phyloP scores from a whole-genome alignment of 2,797 vertebrate genomes.

The Salmo trutta region DNA sequence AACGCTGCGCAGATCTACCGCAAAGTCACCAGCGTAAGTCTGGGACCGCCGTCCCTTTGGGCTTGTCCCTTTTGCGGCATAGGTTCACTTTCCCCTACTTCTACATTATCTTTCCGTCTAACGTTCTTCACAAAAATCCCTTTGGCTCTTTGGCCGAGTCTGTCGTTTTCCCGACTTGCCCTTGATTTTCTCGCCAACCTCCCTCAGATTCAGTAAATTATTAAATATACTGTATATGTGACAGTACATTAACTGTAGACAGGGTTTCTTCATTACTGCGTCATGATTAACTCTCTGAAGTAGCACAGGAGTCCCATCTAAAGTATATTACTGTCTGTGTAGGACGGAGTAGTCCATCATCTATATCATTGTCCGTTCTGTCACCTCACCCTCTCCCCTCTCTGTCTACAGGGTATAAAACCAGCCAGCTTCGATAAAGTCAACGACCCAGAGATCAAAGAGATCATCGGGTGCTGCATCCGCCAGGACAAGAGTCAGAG shows the following conservation, averaged over 20 bases:
- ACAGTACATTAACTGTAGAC: neutral
- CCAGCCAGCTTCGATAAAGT: conserved; percentile 96
- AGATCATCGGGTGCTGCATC: conserved; percentile 95
- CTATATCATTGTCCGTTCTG: neutral
- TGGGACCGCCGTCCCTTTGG: neutral
- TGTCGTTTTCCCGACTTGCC: neutral
- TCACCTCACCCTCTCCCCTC: neutral
- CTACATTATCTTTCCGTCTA: neutral
- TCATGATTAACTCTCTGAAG: neutral
- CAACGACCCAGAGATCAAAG: conserved; percentile 93
- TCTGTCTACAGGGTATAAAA: conserved; percentile 86
- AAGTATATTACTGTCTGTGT: neutral
- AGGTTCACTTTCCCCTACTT: neutral
- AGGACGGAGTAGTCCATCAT: too few species aligned
- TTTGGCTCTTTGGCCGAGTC: neutral
- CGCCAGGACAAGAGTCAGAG: conserved; percentile 91
- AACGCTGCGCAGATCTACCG: conserved; percentile 97
- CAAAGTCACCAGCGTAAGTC: conserved; percentile 95
- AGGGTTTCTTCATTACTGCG: neutral
- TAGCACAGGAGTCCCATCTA: neutral
- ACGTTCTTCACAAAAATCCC: neutral
- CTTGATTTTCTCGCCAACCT: neutral
- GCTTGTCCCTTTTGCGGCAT: neutral
- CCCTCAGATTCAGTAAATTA: neutral
- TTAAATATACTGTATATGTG: neutral